Conservation (phyloP, 1,140 invertebrate species). For the Centruroides sculpturatus region DNA sequence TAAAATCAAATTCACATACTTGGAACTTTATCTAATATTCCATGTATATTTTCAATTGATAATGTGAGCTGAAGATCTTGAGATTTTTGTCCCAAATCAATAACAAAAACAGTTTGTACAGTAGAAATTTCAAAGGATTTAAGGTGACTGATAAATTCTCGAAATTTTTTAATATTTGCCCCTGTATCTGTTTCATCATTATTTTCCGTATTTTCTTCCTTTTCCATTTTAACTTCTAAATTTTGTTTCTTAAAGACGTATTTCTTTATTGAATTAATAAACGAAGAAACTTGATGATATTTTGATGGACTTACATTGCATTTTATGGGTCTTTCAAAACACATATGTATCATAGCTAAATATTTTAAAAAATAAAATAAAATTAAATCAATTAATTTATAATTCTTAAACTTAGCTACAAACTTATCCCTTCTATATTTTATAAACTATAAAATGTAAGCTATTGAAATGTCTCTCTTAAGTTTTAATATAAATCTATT, state of each 20-base stretch:
- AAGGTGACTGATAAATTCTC: conserved; percentile 8
- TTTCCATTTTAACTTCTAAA: not conserved
- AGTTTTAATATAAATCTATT: no score
- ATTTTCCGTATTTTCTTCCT: not conserved
- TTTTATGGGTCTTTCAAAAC: conserved; percentile 9
- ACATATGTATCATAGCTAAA: conserved; percentile 2
- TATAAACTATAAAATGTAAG: no score
- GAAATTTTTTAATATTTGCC: not conserved
- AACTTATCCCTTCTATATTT: no score
- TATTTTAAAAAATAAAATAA: not conserved
- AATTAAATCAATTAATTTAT: not conserved
- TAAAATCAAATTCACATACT: no score
- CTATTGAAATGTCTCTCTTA: no score
- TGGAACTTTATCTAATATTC: no score
- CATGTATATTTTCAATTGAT: no score
- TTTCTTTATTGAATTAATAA: not conserved
- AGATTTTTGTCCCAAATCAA: no score
- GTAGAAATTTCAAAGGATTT: conserved; percentile 22
- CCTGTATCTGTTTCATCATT: not conserved
- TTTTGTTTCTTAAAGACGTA: not conserved
- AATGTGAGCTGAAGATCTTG: no score
- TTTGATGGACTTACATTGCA: not conserved
- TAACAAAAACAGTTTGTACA: not conserved
- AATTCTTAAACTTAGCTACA: no score
- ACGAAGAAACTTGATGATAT: not conserved